Evolutionary conservation across 2,888 invertebrate genomes (phyloP), one percentile per base, ranked within the genome.

Genomic region (Tinea semifulvella): DNA sequence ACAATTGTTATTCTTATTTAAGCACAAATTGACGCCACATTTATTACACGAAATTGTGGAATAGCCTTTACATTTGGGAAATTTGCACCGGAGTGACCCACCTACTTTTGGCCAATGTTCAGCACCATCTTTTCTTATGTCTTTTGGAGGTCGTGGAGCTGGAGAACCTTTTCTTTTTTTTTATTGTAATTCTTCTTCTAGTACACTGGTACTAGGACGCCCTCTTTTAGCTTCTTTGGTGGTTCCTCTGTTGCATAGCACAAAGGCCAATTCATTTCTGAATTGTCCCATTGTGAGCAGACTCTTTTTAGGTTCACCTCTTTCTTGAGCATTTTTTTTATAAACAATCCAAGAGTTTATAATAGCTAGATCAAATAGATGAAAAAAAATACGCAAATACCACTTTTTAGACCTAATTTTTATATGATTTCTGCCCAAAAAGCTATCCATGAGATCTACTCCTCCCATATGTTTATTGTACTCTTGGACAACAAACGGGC

Each of bases 71-170:
- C 58, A n/a, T 60, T 58, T 63, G 57, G 57, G 60, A 53, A 35
- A 59, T 60, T 63, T 61, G 56, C 60, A 59, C 54, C 56, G 53
- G 51, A 60, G 58, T 56, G n/a, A n/a, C n/a, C n/a, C n/a, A n/a
- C n/a, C n/a, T n/a, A n/a, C n/a, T n/a, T n/a, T n/a, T 57, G 58
- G 58, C 60, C 60, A 63, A 59, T 63, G 58, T 52, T 60, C 60
- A 59, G 53, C 8, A 55, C 56, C 58, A 61, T 61, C 61, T 54
- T 50, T 60, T 46, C 59, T 58, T 56, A 62, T 53, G 53, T 61
- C 59, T 58, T 61, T 61, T 50, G 56, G 58, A 54, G 62, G 59
- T 53, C 55, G 56, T 35, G 54, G 57, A 48, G 56, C 57, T 54
- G 57, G 54, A 57, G 57, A 56, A 58, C 56, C 57, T 53, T 56